phyloP scores from a whole-genome alignment of 2,888 invertebrate genomes.

The Euzophera pinguis region DNA sequence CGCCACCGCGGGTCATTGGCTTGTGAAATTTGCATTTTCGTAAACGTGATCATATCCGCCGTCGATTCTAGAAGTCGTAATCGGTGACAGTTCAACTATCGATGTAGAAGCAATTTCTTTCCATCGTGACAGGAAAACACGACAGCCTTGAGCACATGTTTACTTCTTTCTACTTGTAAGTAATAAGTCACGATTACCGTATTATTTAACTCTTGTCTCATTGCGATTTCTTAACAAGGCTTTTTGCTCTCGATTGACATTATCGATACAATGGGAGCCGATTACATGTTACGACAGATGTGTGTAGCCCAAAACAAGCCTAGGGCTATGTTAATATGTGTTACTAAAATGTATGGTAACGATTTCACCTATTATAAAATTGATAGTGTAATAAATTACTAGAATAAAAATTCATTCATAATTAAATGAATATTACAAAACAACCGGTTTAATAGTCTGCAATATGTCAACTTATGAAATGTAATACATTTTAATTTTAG shows the following conservation, averaged over 20 bases:
- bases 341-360: constrained; percentile 23
- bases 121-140: background rate
- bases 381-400: constrained; percentile 4
- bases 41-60: background rate
- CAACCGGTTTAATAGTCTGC: background rate
- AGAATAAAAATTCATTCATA: background rate
- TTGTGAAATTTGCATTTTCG: constrained; percentile 11
- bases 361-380: constrained; percentile 18
- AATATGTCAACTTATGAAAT: constrained; percentile 3
- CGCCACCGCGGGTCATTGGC: constrained; percentile 8
- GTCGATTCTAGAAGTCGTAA: background rate
- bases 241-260: constrained; percentile 10
- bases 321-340: constrained; percentile 18
- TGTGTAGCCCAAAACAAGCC: constrained; percentile 7
- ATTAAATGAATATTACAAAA: background rate
- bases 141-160: constrained; percentile 1
- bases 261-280: constrained; percentile 2
- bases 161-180: background rate
- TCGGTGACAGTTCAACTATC: background rate
- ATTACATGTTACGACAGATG: constrained; percentile 10
- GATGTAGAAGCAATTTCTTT: background rate
- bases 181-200: constrained; percentile 2
- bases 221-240: constrained; percentile 7
- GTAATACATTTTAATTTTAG: no score
- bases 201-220: constrained; percentile 6